A percentile compares a stretch with the other conserved stretches of the same genome.
These are phyloP conservation scores for Lepidocolaptes lacrymiger DNA, from an alignment of 2,797 vertebrate species.

Conservation along the genomic window DNA sequence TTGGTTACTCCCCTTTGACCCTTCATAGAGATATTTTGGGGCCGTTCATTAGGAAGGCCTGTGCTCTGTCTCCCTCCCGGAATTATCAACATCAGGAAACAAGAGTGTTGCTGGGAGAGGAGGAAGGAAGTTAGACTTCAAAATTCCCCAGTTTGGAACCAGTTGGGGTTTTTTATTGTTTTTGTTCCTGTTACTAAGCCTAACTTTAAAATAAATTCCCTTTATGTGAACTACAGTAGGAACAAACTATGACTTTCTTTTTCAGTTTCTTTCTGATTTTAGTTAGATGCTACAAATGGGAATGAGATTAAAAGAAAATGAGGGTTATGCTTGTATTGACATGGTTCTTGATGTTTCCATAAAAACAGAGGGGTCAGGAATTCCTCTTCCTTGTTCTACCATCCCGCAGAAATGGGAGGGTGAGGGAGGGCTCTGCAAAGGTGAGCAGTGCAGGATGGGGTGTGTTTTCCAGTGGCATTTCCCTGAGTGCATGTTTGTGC, in stretches of 20 bases:
- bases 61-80: neutral
- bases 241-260: neutral
- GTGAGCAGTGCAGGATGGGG: fast-evolving
- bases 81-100: neutral
- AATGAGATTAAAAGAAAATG: neutral
- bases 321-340: neutral
- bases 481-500: neutral
- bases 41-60: neutral
- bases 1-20: neutral
- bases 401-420: neutral
- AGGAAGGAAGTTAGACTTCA: neutral
- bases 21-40: neutral
- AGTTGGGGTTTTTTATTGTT: neutral
- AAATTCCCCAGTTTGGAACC: neutral
- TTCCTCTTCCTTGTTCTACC: neutral
- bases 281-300: neutral
- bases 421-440: neutral
- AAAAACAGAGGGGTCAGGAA: neutral
- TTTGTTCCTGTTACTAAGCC: neutral
- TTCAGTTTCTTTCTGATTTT: neutral
- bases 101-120: neutral
- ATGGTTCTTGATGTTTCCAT: neutral
- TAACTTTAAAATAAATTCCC: neutral
- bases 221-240: neutral
- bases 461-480: fast-evolving